A percentile compares a stretch with the other conserved stretches of the same genome.
phyloP scores from a whole-genome alignment of 2,888 invertebrate genomes.

The Synergus umbraculus region DNA sequence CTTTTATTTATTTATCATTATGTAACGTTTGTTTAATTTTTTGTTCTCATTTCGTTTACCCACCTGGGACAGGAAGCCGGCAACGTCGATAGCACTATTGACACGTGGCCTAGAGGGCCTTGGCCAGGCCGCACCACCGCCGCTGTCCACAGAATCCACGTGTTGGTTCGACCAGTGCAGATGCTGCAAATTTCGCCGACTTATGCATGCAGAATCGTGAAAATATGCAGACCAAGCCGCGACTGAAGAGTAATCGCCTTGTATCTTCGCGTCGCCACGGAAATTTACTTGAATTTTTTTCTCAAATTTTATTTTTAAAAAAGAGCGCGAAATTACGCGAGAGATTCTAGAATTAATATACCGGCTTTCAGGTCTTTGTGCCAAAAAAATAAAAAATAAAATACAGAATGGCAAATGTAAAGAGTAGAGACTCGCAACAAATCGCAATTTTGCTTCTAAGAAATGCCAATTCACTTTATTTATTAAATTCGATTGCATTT shows the following conservation, averaged over 20 bases:
- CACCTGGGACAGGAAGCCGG: constrained; percentile 84
- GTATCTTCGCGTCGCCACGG: not conserved
- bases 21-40: no score
- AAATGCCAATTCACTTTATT: no score
- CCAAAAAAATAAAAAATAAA: not conserved
- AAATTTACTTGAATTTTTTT: not conserved
- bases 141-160: constrained; percentile 77
- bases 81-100: constrained; percentile 91
- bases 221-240: constrained; percentile 28
- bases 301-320: not conserved
- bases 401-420: not conserved
- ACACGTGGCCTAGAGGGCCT: constrained; percentile 86
- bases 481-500: no score
- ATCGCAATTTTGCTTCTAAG: not conserved
- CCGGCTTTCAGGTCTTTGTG: not conserved
- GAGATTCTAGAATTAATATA: no score
- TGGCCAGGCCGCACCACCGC: constrained; percentile 80
- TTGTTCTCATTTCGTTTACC: not conserved
- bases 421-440: not conserved
- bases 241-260: not conserved
- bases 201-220: constrained; percentile 45
- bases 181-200: constrained; percentile 79
- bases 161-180: constrained; percentile 83
- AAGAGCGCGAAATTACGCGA: not conserved
- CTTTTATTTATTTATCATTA: constrained; percentile 42